Evolutionary conservation across 2,888 invertebrate genomes (phyloP).

Genomic region (Rhopalosiphum nymphaeae): DNA sequence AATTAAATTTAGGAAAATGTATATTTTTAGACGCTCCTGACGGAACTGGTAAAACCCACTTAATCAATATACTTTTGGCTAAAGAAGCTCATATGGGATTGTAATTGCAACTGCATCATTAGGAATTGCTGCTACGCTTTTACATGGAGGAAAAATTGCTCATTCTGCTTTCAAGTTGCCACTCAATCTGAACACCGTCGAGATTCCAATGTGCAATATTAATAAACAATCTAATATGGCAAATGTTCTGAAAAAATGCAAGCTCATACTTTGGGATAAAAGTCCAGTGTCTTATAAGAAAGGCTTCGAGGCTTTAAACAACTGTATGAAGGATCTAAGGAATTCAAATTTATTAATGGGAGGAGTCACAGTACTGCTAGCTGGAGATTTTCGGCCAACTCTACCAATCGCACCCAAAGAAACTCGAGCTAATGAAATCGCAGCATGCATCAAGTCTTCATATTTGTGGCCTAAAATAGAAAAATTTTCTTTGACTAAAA

Average conservation of each 20-base stretch:
- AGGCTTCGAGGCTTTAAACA: conserved; percentile 68
- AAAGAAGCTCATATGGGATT: conserved; percentile 3
- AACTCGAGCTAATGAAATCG: too few species aligned
- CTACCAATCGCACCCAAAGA: too few species aligned
- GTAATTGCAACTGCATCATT: conserved; percentile 2
- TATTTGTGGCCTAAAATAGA: too few species aligned
- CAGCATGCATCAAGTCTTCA: too few species aligned
- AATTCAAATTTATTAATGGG: conserved; percentile 66
- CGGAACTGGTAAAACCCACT: conserved; percentile 1
- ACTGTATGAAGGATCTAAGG: conserved; percentile 65
- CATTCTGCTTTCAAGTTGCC: conserved; percentile 13
- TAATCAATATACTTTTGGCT: neutral
- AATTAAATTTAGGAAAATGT: neutral
- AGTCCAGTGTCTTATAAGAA: conserved; percentile 67
- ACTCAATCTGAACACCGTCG: conserved; percentile 12
- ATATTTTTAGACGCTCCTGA: neutral
- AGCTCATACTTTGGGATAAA: conserved; percentile 66
- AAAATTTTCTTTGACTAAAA: too few species aligned
- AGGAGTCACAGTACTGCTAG: conserved; percentile 65
- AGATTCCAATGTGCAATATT: neutral
- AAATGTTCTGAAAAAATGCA: conserved; percentile 2
- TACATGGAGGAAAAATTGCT: conserved; percentile 6
- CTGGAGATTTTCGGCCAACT: neutral
- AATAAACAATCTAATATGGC: conserved; percentile 9
- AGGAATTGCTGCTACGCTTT: neutral